phyloP scores from a whole-genome alignment of 2,888 invertebrate species.

The Sarcophaga carnaria region DNA sequence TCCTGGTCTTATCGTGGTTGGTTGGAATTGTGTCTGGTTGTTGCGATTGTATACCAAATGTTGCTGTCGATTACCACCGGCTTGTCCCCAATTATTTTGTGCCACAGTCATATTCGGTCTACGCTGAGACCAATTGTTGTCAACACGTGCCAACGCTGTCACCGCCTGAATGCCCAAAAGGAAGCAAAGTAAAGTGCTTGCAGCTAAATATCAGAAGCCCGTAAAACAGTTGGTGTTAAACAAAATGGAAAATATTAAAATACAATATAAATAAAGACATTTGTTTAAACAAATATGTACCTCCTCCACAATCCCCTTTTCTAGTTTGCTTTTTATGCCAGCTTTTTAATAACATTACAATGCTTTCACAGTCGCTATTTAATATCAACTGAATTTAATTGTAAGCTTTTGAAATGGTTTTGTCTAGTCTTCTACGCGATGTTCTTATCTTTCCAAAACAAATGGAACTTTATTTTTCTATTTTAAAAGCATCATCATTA shows the following conservation, averaged over 20 bases:
- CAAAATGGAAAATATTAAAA: conserved; percentile 12
- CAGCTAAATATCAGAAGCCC: not conserved
- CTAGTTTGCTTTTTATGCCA: conserved; percentile 10
- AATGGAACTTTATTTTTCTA: conserved; percentile 7
- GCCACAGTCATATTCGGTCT: conserved; percentile 31
- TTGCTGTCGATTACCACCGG: conserved; percentile 15
- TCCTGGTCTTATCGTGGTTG: not conserved
- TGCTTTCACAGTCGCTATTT: conserved; percentile 5
- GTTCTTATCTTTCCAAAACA: conserved; percentile 20
- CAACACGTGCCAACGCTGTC: conserved; percentile 25
- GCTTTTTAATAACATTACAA: conserved; percentile 27
- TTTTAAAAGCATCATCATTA: not conserved
- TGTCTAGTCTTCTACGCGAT: not conserved
- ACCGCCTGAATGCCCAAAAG: conserved; percentile 21
- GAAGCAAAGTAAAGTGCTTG: not conserved
- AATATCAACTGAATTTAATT: conserved; percentile 37
- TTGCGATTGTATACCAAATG: conserved; percentile 24
- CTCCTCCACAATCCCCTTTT: not conserved
- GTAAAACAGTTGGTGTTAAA: conserved; percentile 5
- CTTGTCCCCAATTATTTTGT: conserved; percentile 22
- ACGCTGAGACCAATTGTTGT: conserved; percentile 23
- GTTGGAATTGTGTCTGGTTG: not conserved
- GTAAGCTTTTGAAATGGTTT: not conserved
- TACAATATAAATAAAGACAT: not conserved
- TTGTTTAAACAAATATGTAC: not conserved